Evolutionary conservation across 2,113 vertebrate genomes (phyloP), one percentile per base, ranked within the genome.

Genomic region (Corythaeola cristata): DNA sequence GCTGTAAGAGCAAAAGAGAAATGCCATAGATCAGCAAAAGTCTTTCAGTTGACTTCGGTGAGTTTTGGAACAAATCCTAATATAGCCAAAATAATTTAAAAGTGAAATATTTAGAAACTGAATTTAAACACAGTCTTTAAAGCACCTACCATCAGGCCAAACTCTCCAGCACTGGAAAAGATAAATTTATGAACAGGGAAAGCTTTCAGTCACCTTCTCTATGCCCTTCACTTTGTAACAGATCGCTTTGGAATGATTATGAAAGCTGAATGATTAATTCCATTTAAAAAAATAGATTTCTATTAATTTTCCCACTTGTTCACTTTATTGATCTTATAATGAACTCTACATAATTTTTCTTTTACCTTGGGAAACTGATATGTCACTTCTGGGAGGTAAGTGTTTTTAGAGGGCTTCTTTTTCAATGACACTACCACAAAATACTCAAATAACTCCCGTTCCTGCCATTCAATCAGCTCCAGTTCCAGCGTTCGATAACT

Each of bases 321-420:
- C 45, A 39, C 53, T 55, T 88, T 11, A 58, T 19, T 69, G 41
- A 89, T 80, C 47, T 89, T 52, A 82, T 10, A 84, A 88, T 68
- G 14, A 81, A 50, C 32, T 26, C 13, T 37, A 76, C 1, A 2
- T 13, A 85, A 55, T 24, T 88, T 67, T 71, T 30, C n/a, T 69
- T 95, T 98, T 98, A 99, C 99, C 99, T 99, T 99, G 44, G 99
- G 99, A 97, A 99, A 99, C 96, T 99, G 99, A 97, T 99, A 99
- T 18, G 99, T 99, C 96, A 99, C 99, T 96, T 99, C 99, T 7
- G 99, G 99, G 75, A 98, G 97, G 96, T 99, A 99, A 58, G 99
- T 99, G 96, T 98, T 99, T 97, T 99, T 99, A 95, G 98, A 98
- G 13, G 99, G 99, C 97, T 99, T 99, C 98, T 99, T 99, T 98